These are phyloP conservation scores for Agapornis roseicollis DNA, from an alignment of 2,113 vertebrate genomes.

Conservation along the genomic window DNA sequence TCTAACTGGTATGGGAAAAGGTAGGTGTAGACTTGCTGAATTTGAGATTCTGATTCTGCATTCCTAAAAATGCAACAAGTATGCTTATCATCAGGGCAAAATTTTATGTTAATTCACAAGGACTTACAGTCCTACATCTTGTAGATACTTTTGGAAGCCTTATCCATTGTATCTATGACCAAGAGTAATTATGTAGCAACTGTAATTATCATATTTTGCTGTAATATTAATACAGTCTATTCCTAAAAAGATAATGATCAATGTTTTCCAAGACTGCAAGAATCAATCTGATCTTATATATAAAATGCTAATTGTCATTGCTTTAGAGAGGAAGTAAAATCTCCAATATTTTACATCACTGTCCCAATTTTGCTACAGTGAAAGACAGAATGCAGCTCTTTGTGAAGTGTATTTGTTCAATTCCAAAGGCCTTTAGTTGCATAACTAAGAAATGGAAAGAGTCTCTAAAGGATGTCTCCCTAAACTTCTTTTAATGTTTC, in stretches of 20 bases:
- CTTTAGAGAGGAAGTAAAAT: not conserved
- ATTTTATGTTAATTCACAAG: not conserved
- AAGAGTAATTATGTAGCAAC: not conserved
- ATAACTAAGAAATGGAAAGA: not conserved
- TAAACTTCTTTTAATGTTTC: constrained; percentile 9
- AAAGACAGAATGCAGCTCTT: not conserved
- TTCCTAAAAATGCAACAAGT: not conserved
- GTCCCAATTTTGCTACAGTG: not conserved
- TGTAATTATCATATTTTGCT: not conserved
- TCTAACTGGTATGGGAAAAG: not conserved
- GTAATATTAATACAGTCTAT: not conserved
- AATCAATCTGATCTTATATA: not conserved
- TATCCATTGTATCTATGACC: not conserved
- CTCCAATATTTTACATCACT: not conserved
- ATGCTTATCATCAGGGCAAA: not conserved
- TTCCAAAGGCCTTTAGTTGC: not conserved
- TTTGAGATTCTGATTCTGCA: not conserved
- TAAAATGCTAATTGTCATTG: not conserved
- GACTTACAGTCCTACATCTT: not conserved
- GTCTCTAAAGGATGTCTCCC: not conserved
- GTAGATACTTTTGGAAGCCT: not conserved
- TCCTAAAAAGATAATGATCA: not conserved
- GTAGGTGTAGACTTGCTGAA: not conserved
- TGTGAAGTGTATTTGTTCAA: not conserved
- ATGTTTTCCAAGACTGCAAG: not conserved